Conservation (phyloP, 1,140 invertebrate species). For the Drosophila burlai region DNA sequence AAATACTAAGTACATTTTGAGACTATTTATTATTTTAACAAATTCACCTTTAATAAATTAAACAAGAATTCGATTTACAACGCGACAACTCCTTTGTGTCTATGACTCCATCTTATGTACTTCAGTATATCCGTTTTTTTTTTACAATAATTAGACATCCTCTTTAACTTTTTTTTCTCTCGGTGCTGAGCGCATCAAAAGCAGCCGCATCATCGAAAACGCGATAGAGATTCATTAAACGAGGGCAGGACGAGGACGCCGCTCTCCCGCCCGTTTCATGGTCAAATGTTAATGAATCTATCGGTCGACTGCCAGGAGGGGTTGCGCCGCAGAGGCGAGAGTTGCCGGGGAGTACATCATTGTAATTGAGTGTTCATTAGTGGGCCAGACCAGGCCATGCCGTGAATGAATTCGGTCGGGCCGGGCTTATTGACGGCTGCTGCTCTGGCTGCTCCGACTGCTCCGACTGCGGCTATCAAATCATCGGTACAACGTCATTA, state of each 20-base stretch:
- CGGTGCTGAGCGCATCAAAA: constrained; percentile 41
- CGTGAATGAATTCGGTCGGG: constrained; percentile 54
- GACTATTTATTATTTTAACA: too few species aligned
- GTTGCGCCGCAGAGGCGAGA: neutral
- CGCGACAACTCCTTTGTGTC: too few species aligned
- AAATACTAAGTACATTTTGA: too few species aligned
- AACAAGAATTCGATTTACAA: too few species aligned
- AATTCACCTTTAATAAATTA: too few species aligned
- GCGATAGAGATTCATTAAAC: constrained; percentile 78
- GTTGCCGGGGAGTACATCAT: constrained; percentile 66
- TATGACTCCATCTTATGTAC: neutral
- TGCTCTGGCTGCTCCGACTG: constrained; percentile 61
- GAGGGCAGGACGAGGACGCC: constrained; percentile 12
- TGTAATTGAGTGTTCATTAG: constrained; percentile 84
- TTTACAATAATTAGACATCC: neutral
- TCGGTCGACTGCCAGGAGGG: constrained; percentile 26
- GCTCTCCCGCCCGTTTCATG: constrained; percentile 21
- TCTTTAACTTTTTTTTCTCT: neutral
- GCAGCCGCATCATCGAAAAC: constrained; percentile 63
- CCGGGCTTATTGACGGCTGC: constrained; percentile 64
- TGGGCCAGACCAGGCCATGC: constrained; percentile 26
- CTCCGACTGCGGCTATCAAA: constrained; percentile 68
- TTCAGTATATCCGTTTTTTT: too few species aligned
- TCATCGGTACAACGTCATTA: constrained; percentile 71
- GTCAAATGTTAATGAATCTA: constrained; percentile 78